Conservation (phyloP, 1,140 invertebrate species). For the Drosophila navojoa region DNA sequence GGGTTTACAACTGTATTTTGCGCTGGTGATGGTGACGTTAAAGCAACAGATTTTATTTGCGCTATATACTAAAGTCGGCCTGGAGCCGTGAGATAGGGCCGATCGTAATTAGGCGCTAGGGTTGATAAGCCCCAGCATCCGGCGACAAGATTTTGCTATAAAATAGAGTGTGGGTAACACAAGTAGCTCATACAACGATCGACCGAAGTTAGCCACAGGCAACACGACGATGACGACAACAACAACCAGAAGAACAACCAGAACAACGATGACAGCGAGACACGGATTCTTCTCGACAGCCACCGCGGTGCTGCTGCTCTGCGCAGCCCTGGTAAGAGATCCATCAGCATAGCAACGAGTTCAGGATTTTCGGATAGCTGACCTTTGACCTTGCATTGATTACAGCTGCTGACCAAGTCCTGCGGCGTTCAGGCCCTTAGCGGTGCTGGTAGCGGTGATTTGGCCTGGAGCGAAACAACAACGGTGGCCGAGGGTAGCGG, state of each 20-base stretch:
- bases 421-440: constrained; percentile 61
- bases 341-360: not conserved
- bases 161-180: constrained; percentile 37
- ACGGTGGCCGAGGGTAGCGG: constrained; percentile 58
- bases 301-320: constrained; percentile 54
- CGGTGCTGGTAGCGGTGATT: constrained; percentile 35
- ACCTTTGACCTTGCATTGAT: constrained; percentile 10
- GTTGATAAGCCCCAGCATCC: constrained; percentile 66
- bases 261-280: constrained; percentile 33
- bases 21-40: constrained; percentile 41
- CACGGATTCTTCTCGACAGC: constrained; percentile 40
- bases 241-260: constrained; percentile 29
- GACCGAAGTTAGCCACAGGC: constrained; percentile 76
- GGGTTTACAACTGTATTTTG: constrained; percentile 78
- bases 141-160: constrained; percentile 50
- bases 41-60: constrained; percentile 60
- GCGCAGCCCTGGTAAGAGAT: constrained; percentile 60
- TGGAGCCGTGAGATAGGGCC: constrained; percentile 32
- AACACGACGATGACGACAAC: constrained; percentile 68
- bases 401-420: constrained; percentile 68
- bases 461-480: constrained; percentile 46
- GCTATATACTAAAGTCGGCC: constrained; percentile 49
- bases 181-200: constrained; percentile 75
- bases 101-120: constrained; percentile 25
- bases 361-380: constrained; percentile 24